Base-by-base conservation (phyloP, 2,113 vertebrate species). In the Hydropotes inermis region DNA sequence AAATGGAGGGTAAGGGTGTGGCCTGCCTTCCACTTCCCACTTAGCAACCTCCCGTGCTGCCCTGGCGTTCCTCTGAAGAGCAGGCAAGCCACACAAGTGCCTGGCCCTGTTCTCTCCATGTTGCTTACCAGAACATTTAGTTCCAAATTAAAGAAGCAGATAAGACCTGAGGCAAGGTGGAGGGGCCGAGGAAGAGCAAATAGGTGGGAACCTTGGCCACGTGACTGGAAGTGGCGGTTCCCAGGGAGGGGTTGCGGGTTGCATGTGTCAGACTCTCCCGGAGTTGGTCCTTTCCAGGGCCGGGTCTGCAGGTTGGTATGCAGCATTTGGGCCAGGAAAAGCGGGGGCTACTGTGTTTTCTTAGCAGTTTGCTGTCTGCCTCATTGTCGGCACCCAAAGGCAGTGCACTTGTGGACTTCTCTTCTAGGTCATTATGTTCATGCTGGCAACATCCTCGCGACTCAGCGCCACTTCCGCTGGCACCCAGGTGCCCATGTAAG, bases 401-500 rank as follows among this genome's bases (percentile, higher is more conserved):
- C 50, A 84, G 39, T 0, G 3, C 60, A 28, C 50, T 33, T 78
- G 47, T 39, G 95, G 47, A 28, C 89, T 97, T 94, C 93, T 98
- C 61, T 97, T 97, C 74, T 88, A 99, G 99, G 99, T 91, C 96
- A 98, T 1, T 99, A 99, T 95, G 99, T 99, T 97, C 99, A 99
- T 2, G 99, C 99, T 27, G 99, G 99, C 23, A 99, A 99, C 98
- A 99, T 99, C 97, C 84, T 99, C 58, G 99, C 99, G 3, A 99
- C 99, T 0, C 99, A 99, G 98, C 98, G 99, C 58, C 50, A 98
- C 45, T 98, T 99, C 64, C 99, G 99, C 86, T 99, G 99, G 99
- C 99, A 99, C 61, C 99, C 99, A 1, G 99, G 99, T 6, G 99
- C 99, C 94, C 99, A 99, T 1, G 99, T 99, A 98, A 99, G 99